Evolutionary conservation across 2,888 invertebrate genomes (phyloP), one percentile per base, ranked within the genome.

Genomic region (Chaitophorus viminalis): DNA sequence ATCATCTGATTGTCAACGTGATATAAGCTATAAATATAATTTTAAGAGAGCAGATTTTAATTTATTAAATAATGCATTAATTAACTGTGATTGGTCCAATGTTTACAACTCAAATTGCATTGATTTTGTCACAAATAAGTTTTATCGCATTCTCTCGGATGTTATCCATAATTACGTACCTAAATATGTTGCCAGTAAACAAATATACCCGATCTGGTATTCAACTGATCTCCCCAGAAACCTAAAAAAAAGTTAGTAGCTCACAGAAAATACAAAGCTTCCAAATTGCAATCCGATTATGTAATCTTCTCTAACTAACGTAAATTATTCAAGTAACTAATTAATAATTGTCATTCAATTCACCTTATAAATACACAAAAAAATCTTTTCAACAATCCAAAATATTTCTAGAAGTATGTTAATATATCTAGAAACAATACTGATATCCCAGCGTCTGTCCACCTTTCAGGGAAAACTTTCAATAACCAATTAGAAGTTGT

Each of bases 61-160:
- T 0, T 54, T 78, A 78, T 25, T 78, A 0, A 60, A 5, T 18
- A 31, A 25, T 1, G 14, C 8, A 21, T 25, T 78, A 78, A 60
- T 0, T 60, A 78, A 78, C 4, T n/a, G n/a, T n/a, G n/a, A n/a
- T n/a, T n/a, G n/a, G n/a, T n/a, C n/a, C n/a, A n/a, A n/a, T n/a
- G n/a, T n/a, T n/a, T n/a, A n/a, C n/a, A n/a, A n/a, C n/a, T n/a
- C n/a, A n/a, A n/a, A n/a, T n/a, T n/a, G n/a, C 1, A 31, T 78
- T 33, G 33, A 78, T 60, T 78, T 78, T 60, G 25, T 60, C 60
- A 60, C 60, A 0, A 78, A 78, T 60, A 25, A 78, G 21, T 78
- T 78, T 60, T 78, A 78, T 78, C 60, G 60, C 31, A 78, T 78
- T 60, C 0, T 78, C 9, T 60, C 25, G 9, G 33, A 78, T 60